Conservation (phyloP, 2,888 invertebrate species). For the Ormia ochracea region DNA sequence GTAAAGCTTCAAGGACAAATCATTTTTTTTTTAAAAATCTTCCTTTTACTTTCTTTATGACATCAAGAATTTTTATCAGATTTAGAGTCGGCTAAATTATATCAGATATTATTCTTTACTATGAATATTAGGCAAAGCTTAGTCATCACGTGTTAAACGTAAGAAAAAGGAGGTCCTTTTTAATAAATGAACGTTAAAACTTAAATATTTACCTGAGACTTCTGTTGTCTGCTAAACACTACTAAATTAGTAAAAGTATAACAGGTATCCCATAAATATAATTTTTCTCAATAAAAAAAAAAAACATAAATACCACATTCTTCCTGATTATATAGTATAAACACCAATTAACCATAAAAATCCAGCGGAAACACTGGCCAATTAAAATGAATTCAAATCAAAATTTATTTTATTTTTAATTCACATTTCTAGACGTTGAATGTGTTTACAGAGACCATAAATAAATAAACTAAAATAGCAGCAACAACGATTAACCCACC, state of each 20-base stretch:
- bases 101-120: too few species aligned
- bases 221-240: neutral
- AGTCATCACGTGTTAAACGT: neutral
- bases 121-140: neutral
- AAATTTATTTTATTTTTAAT: neutral
- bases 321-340: conserved; percentile 21
- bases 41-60: too few species aligned
- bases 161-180: neutral
- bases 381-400: conserved; percentile 59
- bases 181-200: neutral
- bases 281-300: neutral
- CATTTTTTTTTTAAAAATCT: too few species aligned
- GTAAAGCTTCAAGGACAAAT: too few species aligned
- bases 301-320: conserved; percentile 13
- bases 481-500: conserved; percentile 44
- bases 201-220: neutral
- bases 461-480: conserved; percentile 36
- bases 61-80: too few species aligned
- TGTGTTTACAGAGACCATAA: conserved; percentile 53
- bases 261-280: neutral
- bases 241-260: neutral
- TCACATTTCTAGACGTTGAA: conserved; percentile 40
- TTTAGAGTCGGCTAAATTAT: too few species aligned
- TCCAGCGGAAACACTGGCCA: conserved; percentile 53
- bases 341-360: conserved; percentile 48